phyloP scores from a whole-genome alignment of 2,113 vertebrate species.

The Grallaria varia region DNA sequence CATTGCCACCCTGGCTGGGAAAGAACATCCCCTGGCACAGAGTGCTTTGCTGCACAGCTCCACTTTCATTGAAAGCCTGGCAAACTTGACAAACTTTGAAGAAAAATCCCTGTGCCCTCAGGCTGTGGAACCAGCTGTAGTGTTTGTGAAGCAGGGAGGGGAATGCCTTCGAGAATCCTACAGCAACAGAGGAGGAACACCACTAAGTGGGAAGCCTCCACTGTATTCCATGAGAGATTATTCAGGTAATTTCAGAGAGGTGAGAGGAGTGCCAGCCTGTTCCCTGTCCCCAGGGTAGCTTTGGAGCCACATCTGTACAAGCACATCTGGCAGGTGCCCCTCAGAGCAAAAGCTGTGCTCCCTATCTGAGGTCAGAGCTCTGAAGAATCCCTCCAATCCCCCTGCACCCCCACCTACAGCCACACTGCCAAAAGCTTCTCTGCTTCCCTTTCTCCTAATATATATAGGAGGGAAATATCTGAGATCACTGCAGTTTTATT shows the following conservation, averaged over 20 bases:
- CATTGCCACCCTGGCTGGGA: not conserved
- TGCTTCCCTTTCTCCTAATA: not conserved
- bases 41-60: rapidly evolving
- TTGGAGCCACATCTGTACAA: not conserved
- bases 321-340: not conserved
- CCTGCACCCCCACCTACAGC: not conserved
- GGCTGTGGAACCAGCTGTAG: not conserved
- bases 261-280: not conserved
- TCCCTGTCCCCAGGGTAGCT: not conserved
- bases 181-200: not conserved
- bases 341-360: not conserved
- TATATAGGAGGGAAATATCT: not conserved
- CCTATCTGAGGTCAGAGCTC: not conserved
- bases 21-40: not conserved
- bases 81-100: not conserved
- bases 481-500: slow-evolving; percentile 25
- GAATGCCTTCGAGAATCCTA: not conserved
- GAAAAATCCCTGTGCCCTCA: not conserved
- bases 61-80: not conserved
- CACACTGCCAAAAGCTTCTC: not conserved
- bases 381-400: not conserved
- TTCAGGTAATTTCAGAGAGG: not conserved
- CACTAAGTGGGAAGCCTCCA: not conserved
- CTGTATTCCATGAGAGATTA: not conserved
- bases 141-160: not conserved